Base-by-base conservation (phyloP, 2,113 vertebrate genomes). In the Thymallus thymallus region DNA sequence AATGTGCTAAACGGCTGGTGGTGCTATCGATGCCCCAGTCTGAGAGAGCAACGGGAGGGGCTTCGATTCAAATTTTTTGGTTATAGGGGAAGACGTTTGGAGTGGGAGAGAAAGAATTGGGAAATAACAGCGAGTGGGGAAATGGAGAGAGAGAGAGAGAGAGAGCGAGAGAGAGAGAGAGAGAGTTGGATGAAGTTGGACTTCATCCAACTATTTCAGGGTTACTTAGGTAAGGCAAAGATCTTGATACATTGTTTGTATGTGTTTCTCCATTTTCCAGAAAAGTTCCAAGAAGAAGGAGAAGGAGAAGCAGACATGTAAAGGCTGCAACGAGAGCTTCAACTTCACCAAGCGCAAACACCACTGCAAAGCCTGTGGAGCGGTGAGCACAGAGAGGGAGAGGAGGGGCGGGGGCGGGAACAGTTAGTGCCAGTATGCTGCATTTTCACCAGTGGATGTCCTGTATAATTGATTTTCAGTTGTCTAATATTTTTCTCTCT, bases 261-360 rank as follows among this genome's bases (percentile, higher is more conserved):
- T 41, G 35, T 20, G 4, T 55, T 22, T 51, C 3, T 41, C 68
- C 65, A 84, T 82, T 29, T 90, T 86, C 20, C 93, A 94, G 93
- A 98, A 95, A 75, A 95, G 94, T 78, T 95, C 95, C 51, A 97
- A 92, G 74, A 96, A 95, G 79, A 93, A 95, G 22, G 96, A 98
- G 14, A 98, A 96, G 76, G 97, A 98, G 74, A 26, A 26, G 26
- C 96, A 98, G 74, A 92, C 92, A 0, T 99, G 97, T 85, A 96
- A 96, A 90, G 94, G 95, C 86, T 98, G 97, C 76, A 94, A 84
- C 0, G 97, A 98, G 85, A 95, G 90, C 85, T 99, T 99, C 83
- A 95, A 98, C 76, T 98, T 98, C 88, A 98, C 96, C 2, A 99
- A 98, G 84, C 93, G 97, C 82, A 93, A 94, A 77, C 96, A 98